These are phyloP conservation scores for Antheraea pernyi DNA, from an alignment of 1,140 invertebrate genomes.

Conservation along the genomic window DNA sequence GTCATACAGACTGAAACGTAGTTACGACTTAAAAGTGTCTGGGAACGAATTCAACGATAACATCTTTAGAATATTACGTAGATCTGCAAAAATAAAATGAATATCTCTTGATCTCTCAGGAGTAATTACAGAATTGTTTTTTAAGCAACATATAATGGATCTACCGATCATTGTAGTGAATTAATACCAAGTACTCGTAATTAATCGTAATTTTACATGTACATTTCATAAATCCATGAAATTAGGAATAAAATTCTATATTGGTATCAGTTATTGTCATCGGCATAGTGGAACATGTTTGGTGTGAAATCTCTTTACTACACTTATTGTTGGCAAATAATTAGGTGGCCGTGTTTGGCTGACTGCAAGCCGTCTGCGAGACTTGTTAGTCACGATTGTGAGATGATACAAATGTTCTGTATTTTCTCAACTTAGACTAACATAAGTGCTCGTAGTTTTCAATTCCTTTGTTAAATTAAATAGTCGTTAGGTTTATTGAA, in stretches of 20 bases:
- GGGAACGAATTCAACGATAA: not conserved
- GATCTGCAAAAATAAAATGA: not conserved
- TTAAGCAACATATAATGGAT: no score
- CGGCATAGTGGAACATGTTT: not conserved
- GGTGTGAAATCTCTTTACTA: not conserved
- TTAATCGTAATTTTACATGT: no score
- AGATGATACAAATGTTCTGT: conserved; percentile 32
- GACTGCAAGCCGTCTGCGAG: conserved; percentile 50
- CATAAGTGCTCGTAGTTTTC: not conserved
- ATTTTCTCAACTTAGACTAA: not conserved
- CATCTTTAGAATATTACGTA: not conserved
- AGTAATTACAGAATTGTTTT: not conserved
- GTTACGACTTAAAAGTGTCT: not conserved
- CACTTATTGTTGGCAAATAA: conserved; percentile 21
- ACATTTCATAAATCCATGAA: no score
- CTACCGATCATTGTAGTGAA: no score
- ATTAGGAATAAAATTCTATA: no score
- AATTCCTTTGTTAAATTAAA: not conserved
- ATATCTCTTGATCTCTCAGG: not conserved
- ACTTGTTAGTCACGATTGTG: conserved; percentile 55
- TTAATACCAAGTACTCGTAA: no score
- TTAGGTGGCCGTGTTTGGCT: conserved; percentile 38
- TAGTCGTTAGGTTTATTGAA: no score
- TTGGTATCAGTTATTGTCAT: not conserved
- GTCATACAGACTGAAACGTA: conserved; percentile 11